These are phyloP conservation scores for Coenobita brevimanus DNA, from an alignment of 1,140 invertebrate species.

Conservation along the genomic window DNA sequence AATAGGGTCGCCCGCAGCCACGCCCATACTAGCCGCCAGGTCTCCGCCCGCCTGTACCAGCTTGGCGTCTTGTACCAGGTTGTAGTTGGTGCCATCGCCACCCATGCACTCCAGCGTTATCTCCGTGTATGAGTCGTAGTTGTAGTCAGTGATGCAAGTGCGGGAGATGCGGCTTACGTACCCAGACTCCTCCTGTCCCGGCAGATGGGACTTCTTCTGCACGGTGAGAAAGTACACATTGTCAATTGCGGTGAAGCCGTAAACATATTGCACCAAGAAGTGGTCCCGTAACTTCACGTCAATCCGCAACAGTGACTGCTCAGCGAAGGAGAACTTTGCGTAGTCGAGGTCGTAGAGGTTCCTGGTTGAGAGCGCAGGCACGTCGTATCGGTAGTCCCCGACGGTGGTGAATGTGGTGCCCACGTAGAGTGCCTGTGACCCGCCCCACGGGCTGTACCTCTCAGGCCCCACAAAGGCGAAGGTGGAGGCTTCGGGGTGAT, in stretches of 20 bases:
- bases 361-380: slow-evolving; percentile 92
- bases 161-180: slow-evolving; percentile 82
- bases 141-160: slow-evolving; percentile 93
- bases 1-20: slow-evolving; percentile 84
- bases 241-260: slow-evolving; percentile 94
- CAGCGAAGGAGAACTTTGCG: slow-evolving; percentile 88
- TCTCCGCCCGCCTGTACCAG: slow-evolving; percentile 86
- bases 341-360: slow-evolving; percentile 85
- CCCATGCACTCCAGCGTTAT: slow-evolving; percentile 71
- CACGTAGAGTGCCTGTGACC: slow-evolving; percentile 90
- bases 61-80: slow-evolving; percentile 93
- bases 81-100: slow-evolving; percentile 80
- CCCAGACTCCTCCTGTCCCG: slow-evolving; percentile 85
- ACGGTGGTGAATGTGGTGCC: slow-evolving; percentile 95
- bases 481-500: slow-evolving; percentile 90
- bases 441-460: slow-evolving; percentile 83
- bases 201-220: slow-evolving; percentile 92
- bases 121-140: slow-evolving; percentile 95
- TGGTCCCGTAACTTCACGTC: slow-evolving; percentile 96
- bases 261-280: slow-evolving; percentile 94
- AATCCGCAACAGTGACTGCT: slow-evolving; percentile 90
- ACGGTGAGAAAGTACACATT: slow-evolving; percentile 97
- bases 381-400: slow-evolving; percentile 92
- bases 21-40: slow-evolving; percentile 85
- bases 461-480: slow-evolving; percentile 96